phyloP scores from a whole-genome alignment of 2,797 vertebrate species.

The Kryptopterus vitreolus region DNA sequence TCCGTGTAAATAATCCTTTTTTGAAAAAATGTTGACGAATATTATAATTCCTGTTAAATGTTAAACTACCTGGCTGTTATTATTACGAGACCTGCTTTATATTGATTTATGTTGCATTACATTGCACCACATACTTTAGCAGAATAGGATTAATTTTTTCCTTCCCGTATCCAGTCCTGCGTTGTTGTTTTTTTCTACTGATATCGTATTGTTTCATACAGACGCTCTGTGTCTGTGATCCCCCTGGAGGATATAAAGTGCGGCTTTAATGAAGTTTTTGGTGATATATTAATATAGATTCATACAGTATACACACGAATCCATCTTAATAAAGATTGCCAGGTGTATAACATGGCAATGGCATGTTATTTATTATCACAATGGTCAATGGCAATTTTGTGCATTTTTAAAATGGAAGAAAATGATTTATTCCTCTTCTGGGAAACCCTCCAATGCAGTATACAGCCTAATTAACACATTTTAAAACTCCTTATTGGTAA shows the following conservation, averaged over 20 bases:
- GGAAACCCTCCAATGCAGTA: not conserved
- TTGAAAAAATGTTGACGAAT: not conserved
- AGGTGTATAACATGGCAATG: too few species aligned
- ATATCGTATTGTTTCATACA: not conserved
- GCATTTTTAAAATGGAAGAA: not conserved
- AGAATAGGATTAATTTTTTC: not conserved
- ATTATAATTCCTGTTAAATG: not conserved
- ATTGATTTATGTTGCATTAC: not conserved
- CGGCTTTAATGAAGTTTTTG: not conserved
- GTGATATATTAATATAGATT: not conserved
- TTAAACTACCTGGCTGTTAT: not conserved
- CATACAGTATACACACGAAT: not conserved
- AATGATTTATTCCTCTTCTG: not conserved
- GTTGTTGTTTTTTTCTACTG: too few species aligned
- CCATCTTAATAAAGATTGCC: not conserved
- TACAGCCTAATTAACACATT: not conserved
- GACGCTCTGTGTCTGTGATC: not conserved
- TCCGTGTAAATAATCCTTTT: not conserved
- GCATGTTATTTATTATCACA: too few species aligned
- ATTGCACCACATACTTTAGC: not conserved
- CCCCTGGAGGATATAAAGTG: not conserved
- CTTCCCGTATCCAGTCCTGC: not conserved
- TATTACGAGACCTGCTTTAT: not conserved
- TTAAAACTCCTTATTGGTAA: not conserved
- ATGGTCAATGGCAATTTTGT: not conserved